These are phyloP conservation scores for Whitmania pigra DNA, from an alignment of 1,140 invertebrate species.

Conservation along the genomic window DNA sequence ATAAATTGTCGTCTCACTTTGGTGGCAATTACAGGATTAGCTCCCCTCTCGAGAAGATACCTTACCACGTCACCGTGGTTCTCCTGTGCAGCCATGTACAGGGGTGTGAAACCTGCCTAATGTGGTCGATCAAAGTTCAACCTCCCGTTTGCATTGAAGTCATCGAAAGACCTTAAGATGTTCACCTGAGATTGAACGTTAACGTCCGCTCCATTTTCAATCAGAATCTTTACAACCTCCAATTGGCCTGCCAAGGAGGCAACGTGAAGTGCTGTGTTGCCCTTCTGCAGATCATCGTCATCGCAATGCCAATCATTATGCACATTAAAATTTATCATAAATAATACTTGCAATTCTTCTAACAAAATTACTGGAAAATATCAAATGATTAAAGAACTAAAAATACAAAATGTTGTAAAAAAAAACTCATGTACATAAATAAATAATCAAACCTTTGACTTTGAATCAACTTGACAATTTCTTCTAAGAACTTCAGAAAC, in stretches of 20 bases:
- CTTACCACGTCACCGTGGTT: conserved; percentile 93
- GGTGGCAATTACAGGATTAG: conserved; percentile 92
- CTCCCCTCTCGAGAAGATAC: conserved; percentile 78
- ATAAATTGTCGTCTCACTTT: conserved; percentile 59
- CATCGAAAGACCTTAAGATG: not conserved
- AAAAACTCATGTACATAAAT: not conserved
- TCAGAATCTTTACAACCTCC: conserved; percentile 84
- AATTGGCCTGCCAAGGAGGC: conserved; percentile 91
- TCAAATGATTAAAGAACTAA: not conserved
- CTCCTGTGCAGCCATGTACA: conserved; percentile 99
- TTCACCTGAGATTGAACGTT: conserved; percentile 64
- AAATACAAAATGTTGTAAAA: not conserved
- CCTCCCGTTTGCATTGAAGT: not conserved
- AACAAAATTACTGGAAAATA: not conserved
- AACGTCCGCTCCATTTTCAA: conserved; percentile 83
- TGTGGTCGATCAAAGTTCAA: not conserved
- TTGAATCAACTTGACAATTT: conserved; percentile 70
- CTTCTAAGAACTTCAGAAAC: conserved; percentile 77
- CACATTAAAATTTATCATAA: not conserved
- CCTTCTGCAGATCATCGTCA: conserved; percentile 56
- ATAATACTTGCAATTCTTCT: not conserved
- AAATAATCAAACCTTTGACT: conserved; percentile 30
- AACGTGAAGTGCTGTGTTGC: conserved; percentile 95
- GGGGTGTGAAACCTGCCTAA: conserved; percentile 87
- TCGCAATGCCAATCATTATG: too few relatives aligned